A percentile compares a stretch with the other conserved stretches of the same genome.
phyloP scores from a whole-genome alignment of 2,888 invertebrate genomes.

The Drosophila multiciliata region DNA sequence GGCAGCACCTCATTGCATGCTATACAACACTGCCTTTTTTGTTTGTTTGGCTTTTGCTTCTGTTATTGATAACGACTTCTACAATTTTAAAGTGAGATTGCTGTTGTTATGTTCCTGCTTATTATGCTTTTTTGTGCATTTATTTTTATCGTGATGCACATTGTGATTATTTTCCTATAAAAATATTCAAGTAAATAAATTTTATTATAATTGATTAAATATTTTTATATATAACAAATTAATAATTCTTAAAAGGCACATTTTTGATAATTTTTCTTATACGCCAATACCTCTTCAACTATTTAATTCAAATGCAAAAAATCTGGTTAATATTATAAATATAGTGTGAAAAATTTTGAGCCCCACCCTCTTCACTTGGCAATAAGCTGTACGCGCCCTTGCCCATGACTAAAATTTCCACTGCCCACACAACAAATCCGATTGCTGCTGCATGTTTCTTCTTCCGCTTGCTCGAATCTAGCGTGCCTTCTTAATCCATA shows the following conservation, averaged over 20 bases:
- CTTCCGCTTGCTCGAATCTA: slow-evolving; percentile 50
- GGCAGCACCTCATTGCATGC: slow-evolving; percentile 35
- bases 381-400: slow-evolving; percentile 12
- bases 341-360: background rate
- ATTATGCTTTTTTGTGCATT: background rate
- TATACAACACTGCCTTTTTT: slow-evolving; percentile 31
- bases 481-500: slow-evolving; percentile 36
- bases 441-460: slow-evolving; percentile 57
- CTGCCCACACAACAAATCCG: slow-evolving; percentile 66
- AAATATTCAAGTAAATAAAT: too few relatives aligned
- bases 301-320: background rate
- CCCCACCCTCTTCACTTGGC: slow-evolving; percentile 42
- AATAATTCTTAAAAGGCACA: too few relatives aligned
- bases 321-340: slow-evolving; percentile 17
- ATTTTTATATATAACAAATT: background rate
- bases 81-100: slow-evolving; percentile 2
- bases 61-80: slow-evolving; percentile 4
- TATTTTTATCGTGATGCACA: background rate
- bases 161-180: background rate
- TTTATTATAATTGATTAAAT: background rate
- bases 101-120: slow-evolving; percentile 23
- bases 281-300: background rate
- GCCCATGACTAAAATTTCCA: slow-evolving; percentile 67
- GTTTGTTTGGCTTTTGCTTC: slow-evolving; percentile 7
- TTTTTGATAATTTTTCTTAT: background rate